Conservation (phyloP, 2,797 vertebrate species). For the Halcyon leucocephala region DNA sequence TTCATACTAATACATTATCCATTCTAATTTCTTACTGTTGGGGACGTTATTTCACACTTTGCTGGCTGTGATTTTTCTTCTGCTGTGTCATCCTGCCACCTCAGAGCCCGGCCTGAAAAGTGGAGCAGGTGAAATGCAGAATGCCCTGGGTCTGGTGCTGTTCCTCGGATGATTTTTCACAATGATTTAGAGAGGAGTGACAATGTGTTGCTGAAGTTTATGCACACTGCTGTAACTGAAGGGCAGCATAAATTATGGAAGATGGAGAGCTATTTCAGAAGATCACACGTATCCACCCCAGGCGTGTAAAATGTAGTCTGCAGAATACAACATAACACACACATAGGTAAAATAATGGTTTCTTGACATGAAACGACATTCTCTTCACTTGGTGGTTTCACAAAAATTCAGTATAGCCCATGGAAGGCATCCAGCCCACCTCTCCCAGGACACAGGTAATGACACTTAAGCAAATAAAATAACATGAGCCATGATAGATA, state of each 20-base stretch:
- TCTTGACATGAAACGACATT: background rate
- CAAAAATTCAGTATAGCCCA: background rate
- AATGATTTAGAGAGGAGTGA: slow-evolving; percentile 51
- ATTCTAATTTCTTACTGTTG: background rate
- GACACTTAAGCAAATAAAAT: slow-evolving; percentile 36
- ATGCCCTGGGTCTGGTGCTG: background rate
- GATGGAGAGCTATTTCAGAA: background rate
- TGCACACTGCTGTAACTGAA: background rate
- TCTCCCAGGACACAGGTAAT: background rate
- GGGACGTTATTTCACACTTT: background rate
- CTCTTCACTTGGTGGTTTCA: background rate
- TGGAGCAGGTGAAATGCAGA: background rate
- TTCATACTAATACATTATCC: background rate
- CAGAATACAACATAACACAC: background rate
- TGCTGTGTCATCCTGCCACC: background rate
- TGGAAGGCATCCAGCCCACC: background rate
- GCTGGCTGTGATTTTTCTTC: background rate
- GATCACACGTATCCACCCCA: background rate
- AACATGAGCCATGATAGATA: background rate
- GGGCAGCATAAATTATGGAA: slow-evolving; percentile 52
- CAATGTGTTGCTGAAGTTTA: background rate
- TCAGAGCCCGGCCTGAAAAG: background rate
- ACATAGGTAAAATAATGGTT: background rate
- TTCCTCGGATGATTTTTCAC: slow-evolving; percentile 3
- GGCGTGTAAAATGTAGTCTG: slow-evolving; percentile 4